Evolutionary conservation across 2,797 vertebrate species (phyloP), one percentile per base, ranked within the genome.

Genomic region (Enteromius argenteus): DNA sequence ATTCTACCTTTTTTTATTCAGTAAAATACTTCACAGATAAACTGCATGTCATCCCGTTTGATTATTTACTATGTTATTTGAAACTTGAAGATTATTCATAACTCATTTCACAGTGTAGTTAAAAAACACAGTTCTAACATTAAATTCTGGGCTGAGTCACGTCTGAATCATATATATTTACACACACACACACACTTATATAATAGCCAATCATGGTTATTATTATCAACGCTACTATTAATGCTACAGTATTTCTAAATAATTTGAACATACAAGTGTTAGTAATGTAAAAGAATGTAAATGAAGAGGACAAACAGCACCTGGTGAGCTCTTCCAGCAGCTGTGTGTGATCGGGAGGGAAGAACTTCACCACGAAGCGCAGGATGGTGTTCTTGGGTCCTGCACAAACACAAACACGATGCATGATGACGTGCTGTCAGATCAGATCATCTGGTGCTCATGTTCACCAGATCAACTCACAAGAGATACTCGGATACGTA

Each of bases 361-460:
- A 99, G 91, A 99, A 99, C 93, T 99, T 99, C 92, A 99, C 98
- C 88, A 97, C 97, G 85, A 99, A 98, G 90, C 95, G 96, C 88
- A 99, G 92, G 85, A 96, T 94, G 13, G 96, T 94, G 9, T 97
- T 96, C 90, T 98, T 98, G 3, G 97, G 98, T 89, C 98, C 97
- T 99, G 89, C 37, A 44, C 10, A 77, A 4, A 83, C 7, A 68
- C 23, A 74, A 6, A 73, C 23, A 23, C 8, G 1, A 82, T 8
- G 13, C 23, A 72, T 35, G 17, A 17, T 3, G 21, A 79, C 5
- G 6, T 56, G 13, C 21, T 3, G 37, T 72, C 44, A 39, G 21
- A 77, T 11, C 19, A 4, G 0, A 42, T 62, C 19, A 1, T 30
- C 58, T 10, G 27, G 49, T 42, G 9, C 11, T 60, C 35, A 37